phyloP scores from a whole-genome alignment of 1,140 invertebrate species.

The Drosophila athabasca region DNA sequence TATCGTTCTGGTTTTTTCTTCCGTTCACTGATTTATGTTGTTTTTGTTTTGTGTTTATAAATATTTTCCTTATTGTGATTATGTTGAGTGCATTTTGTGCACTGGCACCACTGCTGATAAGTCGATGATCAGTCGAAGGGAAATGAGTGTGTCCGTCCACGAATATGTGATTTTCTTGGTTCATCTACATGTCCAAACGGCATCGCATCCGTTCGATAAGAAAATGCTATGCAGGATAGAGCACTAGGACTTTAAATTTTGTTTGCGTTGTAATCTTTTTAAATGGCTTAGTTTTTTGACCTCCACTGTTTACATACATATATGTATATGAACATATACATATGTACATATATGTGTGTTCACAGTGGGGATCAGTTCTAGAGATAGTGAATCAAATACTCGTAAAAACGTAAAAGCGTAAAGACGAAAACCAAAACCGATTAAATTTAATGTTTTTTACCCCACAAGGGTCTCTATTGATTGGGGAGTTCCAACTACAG shows the following conservation, averaged over 20 bases:
- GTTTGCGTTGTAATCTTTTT: no score
- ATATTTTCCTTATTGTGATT: conserved; percentile 17
- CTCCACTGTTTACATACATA: no score
- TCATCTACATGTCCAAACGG: conserved; percentile 37
- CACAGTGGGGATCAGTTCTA: conserved; percentile 17
- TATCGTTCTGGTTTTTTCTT: conserved; percentile 23
- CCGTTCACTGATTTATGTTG: conserved; percentile 34
- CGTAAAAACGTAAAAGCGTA: conserved; percentile 11
- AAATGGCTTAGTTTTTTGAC: no score
- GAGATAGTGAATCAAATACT: conserved; percentile 38
- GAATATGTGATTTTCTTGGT: conserved; percentile 28
- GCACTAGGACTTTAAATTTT: conserved; percentile 16
- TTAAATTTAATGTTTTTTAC: conserved; percentile 36
- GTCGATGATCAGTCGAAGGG: conserved; percentile 30
- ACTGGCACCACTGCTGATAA: conserved; percentile 26
- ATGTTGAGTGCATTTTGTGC: conserved; percentile 50
- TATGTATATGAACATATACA: no score
- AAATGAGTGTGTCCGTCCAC: conserved; percentile 40
- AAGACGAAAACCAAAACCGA: conserved; percentile 41
- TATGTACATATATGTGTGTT: conserved; percentile 7
- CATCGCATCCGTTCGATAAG: conserved; percentile 43
- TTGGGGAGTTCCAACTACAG: conserved; percentile 29
- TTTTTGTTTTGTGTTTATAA: background rate
- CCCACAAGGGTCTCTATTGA: conserved; percentile 48
- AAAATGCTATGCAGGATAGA: no score